A percentile compares a stretch with the other conserved stretches of the same genome.
Conservation (phyloP, 2,113 vertebrate species). For the Syngnathoides biaculeatus region DNA sequence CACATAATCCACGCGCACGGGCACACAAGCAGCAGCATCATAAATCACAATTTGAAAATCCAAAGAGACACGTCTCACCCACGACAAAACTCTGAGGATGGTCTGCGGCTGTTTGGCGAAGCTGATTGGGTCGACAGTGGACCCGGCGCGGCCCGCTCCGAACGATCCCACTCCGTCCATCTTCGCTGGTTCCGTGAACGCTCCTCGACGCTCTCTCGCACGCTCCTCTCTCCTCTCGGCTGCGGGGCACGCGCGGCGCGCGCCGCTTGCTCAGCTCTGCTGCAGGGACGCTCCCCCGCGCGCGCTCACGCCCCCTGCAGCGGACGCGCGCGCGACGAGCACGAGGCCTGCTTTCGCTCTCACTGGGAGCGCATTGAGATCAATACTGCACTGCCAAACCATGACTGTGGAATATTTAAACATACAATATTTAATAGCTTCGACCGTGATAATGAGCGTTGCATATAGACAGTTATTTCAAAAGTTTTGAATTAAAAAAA, state of each 20-base stretch:
- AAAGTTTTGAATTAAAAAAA: neutral
- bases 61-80: conserved; percentile 77
- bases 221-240: conserved; percentile 33
- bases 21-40: neutral
- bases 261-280: conserved; percentile 49
- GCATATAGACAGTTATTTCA: too few species aligned
- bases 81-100: conserved; percentile 82
- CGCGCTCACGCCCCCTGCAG: conserved; percentile 15
- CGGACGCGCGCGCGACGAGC: conserved; percentile 13
- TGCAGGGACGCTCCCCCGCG: conserved; percentile 57
- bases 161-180: conserved; percentile 94
- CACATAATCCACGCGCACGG: conserved; percentile 21
- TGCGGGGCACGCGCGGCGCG: conserved; percentile 57
- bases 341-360: conserved; percentile 3
- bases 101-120: conserved; percentile 89
- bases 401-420: conserved; percentile 4
- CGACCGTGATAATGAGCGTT: neutral
- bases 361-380: neutral
- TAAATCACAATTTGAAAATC: conserved; percentile 2
- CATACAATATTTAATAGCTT: neutral
- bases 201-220: conserved; percentile 54
- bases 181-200: conserved; percentile 50
- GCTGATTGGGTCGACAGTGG: conserved; percentile 80
- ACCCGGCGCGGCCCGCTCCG: conserved; percentile 86
- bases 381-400: neutral